A percentile compares a stretch with the other conserved stretches of the same genome.
phyloP scores from a whole-genome alignment of 2,797 vertebrate species.

The Phalanger gymnotis region DNA sequence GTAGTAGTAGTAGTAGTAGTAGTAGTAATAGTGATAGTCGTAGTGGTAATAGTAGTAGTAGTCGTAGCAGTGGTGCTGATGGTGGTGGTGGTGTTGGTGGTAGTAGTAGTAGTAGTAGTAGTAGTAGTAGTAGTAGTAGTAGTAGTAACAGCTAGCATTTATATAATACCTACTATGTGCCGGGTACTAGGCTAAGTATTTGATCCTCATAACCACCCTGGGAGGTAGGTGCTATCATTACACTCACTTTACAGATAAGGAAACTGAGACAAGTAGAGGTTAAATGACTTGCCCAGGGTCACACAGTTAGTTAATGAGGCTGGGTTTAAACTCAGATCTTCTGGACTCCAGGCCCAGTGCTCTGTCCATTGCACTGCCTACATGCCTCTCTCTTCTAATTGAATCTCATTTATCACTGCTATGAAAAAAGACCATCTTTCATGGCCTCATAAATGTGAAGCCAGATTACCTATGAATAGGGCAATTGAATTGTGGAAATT shows the following conservation, averaged over 20 bases:
- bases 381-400: neutral
- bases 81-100: no score
- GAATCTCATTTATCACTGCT: neutral
- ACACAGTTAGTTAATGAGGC: neutral
- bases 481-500: neutral
- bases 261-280: neutral
- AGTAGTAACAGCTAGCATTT: neutral
- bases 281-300: neutral
- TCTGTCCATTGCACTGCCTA: neutral
- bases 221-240: neutral
- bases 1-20: no score
- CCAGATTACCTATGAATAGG: neutral
- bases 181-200: neutral
- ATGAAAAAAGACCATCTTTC: neutral
- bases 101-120: neutral
- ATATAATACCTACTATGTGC: neutral
- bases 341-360: neutral
- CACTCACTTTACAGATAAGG: neutral
- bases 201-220: neutral
- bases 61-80: neutral
- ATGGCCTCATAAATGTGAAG: neutral
- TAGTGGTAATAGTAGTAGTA: no score
- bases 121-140: neutral
- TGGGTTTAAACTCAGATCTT: neutral
- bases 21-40: no score